phyloP scores from a whole-genome alignment of 2,797 vertebrate species.

The Leucoraja ocellata region DNA sequence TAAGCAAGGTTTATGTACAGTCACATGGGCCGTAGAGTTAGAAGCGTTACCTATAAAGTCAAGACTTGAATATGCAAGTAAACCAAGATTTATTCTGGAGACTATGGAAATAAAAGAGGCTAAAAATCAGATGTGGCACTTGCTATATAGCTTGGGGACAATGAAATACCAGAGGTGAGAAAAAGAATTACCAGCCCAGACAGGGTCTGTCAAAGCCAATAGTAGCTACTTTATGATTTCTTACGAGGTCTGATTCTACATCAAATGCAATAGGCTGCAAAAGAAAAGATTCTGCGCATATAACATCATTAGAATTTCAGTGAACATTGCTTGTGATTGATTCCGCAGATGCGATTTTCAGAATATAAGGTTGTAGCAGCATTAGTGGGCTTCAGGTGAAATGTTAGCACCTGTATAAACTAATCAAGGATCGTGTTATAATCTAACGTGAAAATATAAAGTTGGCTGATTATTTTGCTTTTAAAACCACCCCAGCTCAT shows the following conservation, averaged over 20 bases:
- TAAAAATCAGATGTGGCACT: constrained; percentile 34
- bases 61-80: constrained; percentile 33
- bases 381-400: constrained; percentile 52
- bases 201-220: constrained; percentile 41
- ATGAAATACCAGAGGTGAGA: constrained; percentile 39
- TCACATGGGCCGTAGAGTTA: constrained; percentile 13
- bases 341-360: constrained; percentile 26
- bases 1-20: constrained; percentile 23
- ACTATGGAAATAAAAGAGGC: constrained; percentile 39
- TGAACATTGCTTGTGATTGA: neutral
- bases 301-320: constrained; percentile 37
- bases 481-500: constrained; percentile 54
- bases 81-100: constrained; percentile 40
- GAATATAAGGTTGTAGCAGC: constrained; percentile 13
- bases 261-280: constrained; percentile 26
- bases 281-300: constrained; percentile 41
- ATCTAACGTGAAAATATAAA: constrained; percentile 62
- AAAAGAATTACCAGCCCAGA: constrained; percentile 26
- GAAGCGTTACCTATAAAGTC: constrained; percentile 6
- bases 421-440: constrained; percentile 56
- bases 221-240: constrained; percentile 39
- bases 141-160: constrained; percentile 39
- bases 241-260: constrained; percentile 40
- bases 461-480: constrained; percentile 60
- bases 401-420: constrained; percentile 48